Evolutionary conservation across 1,140 invertebrate genomes (phyloP), one percentile per base, ranked within the genome.

Genomic region (Triops longicaudatus): DNA sequence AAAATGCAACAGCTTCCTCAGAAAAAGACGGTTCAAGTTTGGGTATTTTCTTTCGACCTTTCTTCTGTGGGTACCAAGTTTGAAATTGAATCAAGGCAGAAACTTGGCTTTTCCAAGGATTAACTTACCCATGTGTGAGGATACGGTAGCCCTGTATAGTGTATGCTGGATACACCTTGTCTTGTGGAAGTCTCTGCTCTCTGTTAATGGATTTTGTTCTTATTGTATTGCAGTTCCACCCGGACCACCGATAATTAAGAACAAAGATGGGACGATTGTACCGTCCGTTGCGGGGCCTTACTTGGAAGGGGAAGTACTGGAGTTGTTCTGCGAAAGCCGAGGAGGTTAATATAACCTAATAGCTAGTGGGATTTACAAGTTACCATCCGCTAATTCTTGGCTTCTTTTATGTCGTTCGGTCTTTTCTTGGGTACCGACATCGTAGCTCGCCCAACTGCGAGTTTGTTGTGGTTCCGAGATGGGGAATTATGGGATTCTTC

Each of bases 401-500:
- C 17, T 73, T 73, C 17, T 41, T 26, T 12, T 12, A 11, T 74
- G 27, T 73, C 26, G n/a, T n/a, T n/a, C n/a, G n/a, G n/a, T 63
- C 17, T 63, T 22, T 63, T n/a, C n/a, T 63, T 22, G 31, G 31
- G 31, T 17, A 73, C 73, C 5, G 37, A n/a, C 26, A 43, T 26
- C 17, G 11, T 17, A 75, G 74, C 37, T 42, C 74, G 74, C 12
- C 77, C 77, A 41, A 27, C 72, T 41, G 26, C 72, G 6, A 77
- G 41, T 17, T 41, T 77, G 37, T 42, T 77, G 28, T 77, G 77
- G 77, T 77, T 73, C 77, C 71, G 77, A n/a, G 73, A 77, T 73
- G 77, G 77, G 26, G 77, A 77, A 26, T 41, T 28, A 73, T 77
- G 77, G 77, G 77, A 77, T 44, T 73, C 77, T 26, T 75, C 71